Evolutionary conservation across 2,797 vertebrate genomes (phyloP).

Genomic region (Takifugu ocellatus): DNA sequence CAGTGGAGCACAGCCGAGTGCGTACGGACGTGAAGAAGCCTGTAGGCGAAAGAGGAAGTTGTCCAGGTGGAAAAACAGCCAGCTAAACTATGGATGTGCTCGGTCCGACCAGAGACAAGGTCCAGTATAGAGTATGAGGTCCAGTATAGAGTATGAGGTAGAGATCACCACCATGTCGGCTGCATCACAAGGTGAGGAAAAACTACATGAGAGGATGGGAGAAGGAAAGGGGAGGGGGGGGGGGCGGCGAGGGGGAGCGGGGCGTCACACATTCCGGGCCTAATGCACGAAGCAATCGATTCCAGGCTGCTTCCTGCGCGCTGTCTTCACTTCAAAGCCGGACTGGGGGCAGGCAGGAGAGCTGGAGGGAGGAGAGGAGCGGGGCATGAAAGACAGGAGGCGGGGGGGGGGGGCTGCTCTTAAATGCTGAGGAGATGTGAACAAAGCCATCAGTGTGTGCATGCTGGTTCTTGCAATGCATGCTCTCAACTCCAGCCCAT

Average conservation of each 20-base stretch:
- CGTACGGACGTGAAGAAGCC: too few species aligned
- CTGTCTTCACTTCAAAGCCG: slow-evolving; percentile 61
- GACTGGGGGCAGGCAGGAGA: slow-evolving; percentile 29
- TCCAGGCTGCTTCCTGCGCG: slow-evolving; percentile 64
- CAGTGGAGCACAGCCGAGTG: too few species aligned
- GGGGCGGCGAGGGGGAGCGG: slow-evolving; percentile 20
- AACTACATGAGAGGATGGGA: slow-evolving; percentile 34
- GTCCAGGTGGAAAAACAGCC: too few species aligned
- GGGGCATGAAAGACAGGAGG: slow-evolving; percentile 15
- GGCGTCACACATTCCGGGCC: slow-evolving; percentile 70
- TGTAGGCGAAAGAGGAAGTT: too few species aligned
- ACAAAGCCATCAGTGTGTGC: slow-evolving; percentile 66
- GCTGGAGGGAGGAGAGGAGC: slow-evolving; percentile 27
- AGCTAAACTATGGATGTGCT: too few species aligned
- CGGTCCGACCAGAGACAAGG: too few species aligned
- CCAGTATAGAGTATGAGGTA: too few species aligned
- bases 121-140: too few species aligned
- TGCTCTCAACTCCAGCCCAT: slow-evolving; percentile 6
- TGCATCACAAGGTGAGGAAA: slow-evolving; percentile 1
- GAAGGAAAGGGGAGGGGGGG: slow-evolving; percentile 33
- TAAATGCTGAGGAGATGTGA: slow-evolving; percentile 49
- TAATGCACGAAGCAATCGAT: slow-evolving; percentile 73
- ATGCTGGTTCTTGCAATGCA: slow-evolving; percentile 31
- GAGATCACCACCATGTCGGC: too few species aligned
- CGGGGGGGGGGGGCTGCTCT: slow-evolving; percentile 6